Percentiles rank a stretch among this genome's conserved stretches.
phyloP scores from a whole-genome alignment of 2,113 vertebrate species.

The Triplophysa tibetana region DNA sequence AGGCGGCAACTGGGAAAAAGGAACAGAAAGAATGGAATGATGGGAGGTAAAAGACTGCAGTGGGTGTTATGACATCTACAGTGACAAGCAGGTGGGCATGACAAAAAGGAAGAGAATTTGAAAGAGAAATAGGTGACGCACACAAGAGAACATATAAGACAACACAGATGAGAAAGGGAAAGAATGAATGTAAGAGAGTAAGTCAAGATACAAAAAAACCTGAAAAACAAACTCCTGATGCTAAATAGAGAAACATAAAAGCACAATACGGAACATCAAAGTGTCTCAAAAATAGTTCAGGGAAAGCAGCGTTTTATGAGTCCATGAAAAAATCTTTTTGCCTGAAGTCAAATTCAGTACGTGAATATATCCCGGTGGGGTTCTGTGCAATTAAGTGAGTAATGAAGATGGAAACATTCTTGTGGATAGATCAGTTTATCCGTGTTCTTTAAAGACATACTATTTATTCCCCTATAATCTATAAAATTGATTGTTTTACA shows the following conservation, averaged over 20 bases:
- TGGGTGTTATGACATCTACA: slow-evolving; percentile 6
- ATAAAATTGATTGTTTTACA: slow-evolving; percentile 7
- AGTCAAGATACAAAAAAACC: slow-evolving; percentile 21
- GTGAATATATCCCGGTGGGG: slow-evolving; percentile 44
- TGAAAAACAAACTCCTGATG: slow-evolving; percentile 28
- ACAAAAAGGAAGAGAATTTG: slow-evolving; percentile 15
- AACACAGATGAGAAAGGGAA: slow-evolving; percentile 19
- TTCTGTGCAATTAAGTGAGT: slow-evolving; percentile 43
- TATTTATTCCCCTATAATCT: slow-evolving; percentile 39
- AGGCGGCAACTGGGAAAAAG: slow-evolving; percentile 3
- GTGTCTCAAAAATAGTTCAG: slow-evolving; percentile 35
- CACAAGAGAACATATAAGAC: not conserved
- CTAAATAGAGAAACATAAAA: slow-evolving; percentile 61
- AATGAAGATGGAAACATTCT: slow-evolving; percentile 41
- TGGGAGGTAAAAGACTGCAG: not conserved
- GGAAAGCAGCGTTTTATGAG: slow-evolving; percentile 48
- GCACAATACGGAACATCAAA: slow-evolving; percentile 62
- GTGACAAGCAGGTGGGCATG: not conserved
- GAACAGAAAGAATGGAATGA: not conserved
- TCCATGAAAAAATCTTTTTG: slow-evolving; percentile 38
- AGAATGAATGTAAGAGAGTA: slow-evolving; percentile 21
- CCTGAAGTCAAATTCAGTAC: slow-evolving; percentile 47
- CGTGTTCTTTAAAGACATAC: slow-evolving; percentile 34
- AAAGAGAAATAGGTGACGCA: slow-evolving; percentile 19
- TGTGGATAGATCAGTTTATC: slow-evolving; percentile 43